Percentiles rank a stretch among this genome's conserved stretches.
Evolutionary conservation across 2,888 invertebrate genomes (phyloP).

Genomic region (Lasioglossum morio): DNA sequence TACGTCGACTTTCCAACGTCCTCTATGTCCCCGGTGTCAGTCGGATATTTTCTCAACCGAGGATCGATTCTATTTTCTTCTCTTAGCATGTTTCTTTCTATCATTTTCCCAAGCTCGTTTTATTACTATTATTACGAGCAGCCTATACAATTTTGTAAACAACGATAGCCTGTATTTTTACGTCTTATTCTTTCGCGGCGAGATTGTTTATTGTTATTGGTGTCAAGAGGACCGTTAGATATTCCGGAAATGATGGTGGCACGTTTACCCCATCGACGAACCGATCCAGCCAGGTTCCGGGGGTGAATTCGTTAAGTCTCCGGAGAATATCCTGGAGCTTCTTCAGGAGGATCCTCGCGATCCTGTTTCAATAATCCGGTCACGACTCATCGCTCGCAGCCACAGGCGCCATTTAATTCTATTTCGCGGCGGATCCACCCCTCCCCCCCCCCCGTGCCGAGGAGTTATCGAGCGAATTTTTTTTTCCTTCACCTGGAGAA

Average conservation of each 20-base stretch:
- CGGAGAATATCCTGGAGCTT: constrained; percentile 48
- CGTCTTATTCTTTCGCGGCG: background rate
- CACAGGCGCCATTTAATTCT: constrained; percentile 53
- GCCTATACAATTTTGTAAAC: background rate
- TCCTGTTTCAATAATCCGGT: constrained; percentile 56
- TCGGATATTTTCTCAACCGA: background rate
- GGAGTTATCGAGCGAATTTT: constrained; percentile 43
- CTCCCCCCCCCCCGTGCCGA: constrained; percentile 22
- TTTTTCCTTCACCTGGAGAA: constrained; percentile 1
- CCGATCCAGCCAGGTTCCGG: background rate
- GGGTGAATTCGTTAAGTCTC: constrained; percentile 53
- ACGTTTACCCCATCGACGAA: constrained; percentile 18
- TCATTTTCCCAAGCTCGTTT: background rate
- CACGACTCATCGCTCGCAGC: constrained; percentile 58
- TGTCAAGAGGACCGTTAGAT: background rate
- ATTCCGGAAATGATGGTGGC: background rate
- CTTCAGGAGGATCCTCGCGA: constrained; percentile 39
- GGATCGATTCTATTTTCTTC: background rate
- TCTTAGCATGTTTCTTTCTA: background rate
- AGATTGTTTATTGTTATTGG: background rate
- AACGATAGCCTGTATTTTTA: background rate
- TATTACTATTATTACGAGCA: background rate
- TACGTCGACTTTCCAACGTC: background rate
- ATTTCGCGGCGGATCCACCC: constrained; percentile 47
- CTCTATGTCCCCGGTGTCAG: background rate